phyloP scores from a whole-genome alignment of 2,113 vertebrate species.

The Sinocyclocheilus rhinocerous region DNA sequence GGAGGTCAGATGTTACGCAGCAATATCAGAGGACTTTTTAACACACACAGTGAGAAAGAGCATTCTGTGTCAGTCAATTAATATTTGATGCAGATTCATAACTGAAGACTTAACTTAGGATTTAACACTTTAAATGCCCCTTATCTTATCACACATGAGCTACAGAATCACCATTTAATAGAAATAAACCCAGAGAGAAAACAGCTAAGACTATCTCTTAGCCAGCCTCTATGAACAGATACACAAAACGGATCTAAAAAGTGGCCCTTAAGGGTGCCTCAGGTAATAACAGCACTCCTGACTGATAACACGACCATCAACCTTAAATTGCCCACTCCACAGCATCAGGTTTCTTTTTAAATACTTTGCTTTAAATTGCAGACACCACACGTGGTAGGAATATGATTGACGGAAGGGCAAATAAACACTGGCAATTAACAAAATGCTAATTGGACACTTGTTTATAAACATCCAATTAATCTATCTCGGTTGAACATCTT shows the following conservation, averaged over 20 bases:
- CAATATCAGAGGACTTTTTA: constrained; percentile 19
- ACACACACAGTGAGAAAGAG: neutral
- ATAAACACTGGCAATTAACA: neutral
- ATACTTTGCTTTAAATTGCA: constrained; percentile 1
- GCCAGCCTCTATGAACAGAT: neutral
- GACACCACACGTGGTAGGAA: neutral
- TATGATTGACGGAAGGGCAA: neutral
- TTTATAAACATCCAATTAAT: constrained; percentile 30
- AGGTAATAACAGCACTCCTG: constrained; percentile 18
- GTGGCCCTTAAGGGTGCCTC: constrained; percentile 29
- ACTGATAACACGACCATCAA: constrained; percentile 9
- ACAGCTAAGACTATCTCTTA: neutral
- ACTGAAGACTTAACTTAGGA: too few species aligned
- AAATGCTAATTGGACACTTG: constrained; percentile 19
- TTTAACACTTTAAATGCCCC: too few species aligned
- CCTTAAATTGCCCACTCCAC: constrained; percentile 29
- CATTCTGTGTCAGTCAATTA: neutral
- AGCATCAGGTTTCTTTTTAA: constrained; percentile 22
- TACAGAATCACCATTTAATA: neutral
- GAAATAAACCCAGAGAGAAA: neutral
- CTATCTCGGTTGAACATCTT: constrained; percentile 29
- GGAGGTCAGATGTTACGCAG: constrained; percentile 62
- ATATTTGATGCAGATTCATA: too few species aligned
- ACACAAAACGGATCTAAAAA: constrained; percentile 26
- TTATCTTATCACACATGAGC: neutral